A percentile compares a stretch with the other conserved stretches of the same genome.
These are phyloP conservation scores for Psephotus haematonotus DNA, from an alignment of 2,113 vertebrate genomes.

Conservation along the genomic window DNA sequence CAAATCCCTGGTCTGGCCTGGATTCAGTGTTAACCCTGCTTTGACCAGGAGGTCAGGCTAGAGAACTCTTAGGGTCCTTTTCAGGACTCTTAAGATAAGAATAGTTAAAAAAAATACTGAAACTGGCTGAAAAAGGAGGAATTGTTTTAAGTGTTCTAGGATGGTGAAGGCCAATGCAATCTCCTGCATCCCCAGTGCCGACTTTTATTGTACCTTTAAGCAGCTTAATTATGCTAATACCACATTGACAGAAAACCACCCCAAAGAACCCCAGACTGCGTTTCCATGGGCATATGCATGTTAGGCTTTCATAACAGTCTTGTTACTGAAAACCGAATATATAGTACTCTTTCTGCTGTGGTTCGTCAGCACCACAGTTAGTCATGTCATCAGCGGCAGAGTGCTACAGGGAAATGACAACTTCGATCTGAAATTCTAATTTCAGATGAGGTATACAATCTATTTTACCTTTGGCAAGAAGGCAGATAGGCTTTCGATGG, in stretches of 20 bases:
- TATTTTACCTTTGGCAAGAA: not conserved
- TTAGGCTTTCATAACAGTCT: rapidly evolving
- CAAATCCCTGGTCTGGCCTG: not conserved
- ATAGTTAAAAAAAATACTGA: not conserved
- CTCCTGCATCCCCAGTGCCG: not conserved
- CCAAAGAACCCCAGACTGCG: not conserved
- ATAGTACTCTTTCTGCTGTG: not conserved
- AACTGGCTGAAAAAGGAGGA: not conserved
- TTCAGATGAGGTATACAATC: not conserved
- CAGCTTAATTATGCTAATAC: not conserved
- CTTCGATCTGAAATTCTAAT: not conserved
- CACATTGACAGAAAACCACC: not conserved
- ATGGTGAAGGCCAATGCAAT: not conserved
- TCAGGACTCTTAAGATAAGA: not conserved
- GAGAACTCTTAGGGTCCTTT: not conserved
- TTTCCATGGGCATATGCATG: not conserved
- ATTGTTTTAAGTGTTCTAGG: not conserved
- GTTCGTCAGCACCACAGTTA: not conserved
- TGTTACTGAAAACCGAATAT: not conserved
- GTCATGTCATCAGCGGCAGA: rapidly evolving
- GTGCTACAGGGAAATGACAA: not conserved
- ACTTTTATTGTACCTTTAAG: not conserved
- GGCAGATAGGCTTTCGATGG: not conserved
- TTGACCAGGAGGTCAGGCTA: not conserved
- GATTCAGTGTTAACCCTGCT: not conserved